Percentiles rank a stretch among this genome's conserved stretches.
phyloP scores from a whole-genome alignment of 1,140 invertebrate species.

The Megathymus violae region DNA sequence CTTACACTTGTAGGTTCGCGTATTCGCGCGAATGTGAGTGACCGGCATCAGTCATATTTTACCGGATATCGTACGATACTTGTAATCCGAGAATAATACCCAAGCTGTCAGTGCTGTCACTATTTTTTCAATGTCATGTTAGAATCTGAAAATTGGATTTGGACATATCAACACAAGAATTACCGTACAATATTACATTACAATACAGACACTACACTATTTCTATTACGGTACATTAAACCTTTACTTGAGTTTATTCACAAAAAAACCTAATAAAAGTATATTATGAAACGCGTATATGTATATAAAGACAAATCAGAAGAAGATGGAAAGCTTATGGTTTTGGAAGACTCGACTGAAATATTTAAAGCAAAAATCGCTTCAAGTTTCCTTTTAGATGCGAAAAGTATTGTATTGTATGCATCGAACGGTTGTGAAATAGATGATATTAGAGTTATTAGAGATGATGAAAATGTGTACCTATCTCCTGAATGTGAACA shows the following conservation, averaged over 20 bases:
- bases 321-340: conserved; percentile 70
- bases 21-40: too few relatives aligned
- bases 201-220: too few relatives aligned
- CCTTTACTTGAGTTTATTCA: background rate
- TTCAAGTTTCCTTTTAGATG: conserved; percentile 47
- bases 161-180: too few relatives aligned
- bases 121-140: too few relatives aligned
- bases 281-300: conserved; percentile 69
- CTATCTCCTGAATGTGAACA: conserved; percentile 43
- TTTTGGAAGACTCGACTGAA: conserved; percentile 68
- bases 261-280: conserved; percentile 8
- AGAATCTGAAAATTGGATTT: too few relatives aligned
- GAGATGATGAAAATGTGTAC: conserved; percentile 72
- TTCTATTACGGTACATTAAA: too few relatives aligned
- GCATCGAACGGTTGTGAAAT: conserved; percentile 68
- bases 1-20: too few relatives aligned
- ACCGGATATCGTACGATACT: too few relatives aligned
- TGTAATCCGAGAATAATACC: too few relatives aligned
- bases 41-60: too few relatives aligned
- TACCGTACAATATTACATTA: too few relatives aligned
- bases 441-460: conserved; percentile 61
- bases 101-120: too few relatives aligned
- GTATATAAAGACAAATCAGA: conserved; percentile 60
- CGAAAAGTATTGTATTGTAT: conserved; percentile 56
- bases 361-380: conserved; percentile 55